Evolutionary conservation across 2,888 invertebrate genomes (phyloP), one percentile per base, ranked within the genome.

Genomic region (Flabesymbios commensalis): DNA sequence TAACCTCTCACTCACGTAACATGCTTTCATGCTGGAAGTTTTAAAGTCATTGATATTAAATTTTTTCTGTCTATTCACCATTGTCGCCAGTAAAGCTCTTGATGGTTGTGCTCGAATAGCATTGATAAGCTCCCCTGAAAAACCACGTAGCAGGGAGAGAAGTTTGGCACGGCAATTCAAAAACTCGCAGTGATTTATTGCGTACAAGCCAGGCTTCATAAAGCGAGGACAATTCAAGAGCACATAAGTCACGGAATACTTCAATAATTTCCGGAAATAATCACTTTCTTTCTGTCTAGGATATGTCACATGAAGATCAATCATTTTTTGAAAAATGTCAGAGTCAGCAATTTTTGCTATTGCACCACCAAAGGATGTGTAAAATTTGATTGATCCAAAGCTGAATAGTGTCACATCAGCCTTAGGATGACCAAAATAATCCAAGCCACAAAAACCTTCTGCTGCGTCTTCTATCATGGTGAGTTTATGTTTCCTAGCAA

Each of bases 351-450:
- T 68, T 70, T 81, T 81, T 1, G 76, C 78, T 26, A 83, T 72
- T 22, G 75, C 78, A 19, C 83, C 83, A 26, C 82, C 82, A 59
- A 83, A 79, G 1, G 80, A 73, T 1, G 83, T 82, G 52, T 64
- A 77, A 55, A 72, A 77, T 65, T 83, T 83, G 31, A 83, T 82
- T 22, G 78, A 70, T 7, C 83, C 83, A 66, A 83, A 83, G 69
- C 82, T 82, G 66, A 82, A 83, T 10, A 83, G 62, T 3, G 74
- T 58, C 1, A 83, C 42, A 61, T 83, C 82, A 14, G 78, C 70
- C 14, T 70, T 57, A 1, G 79, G 79, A 63, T 83, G 75, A 22
- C 83, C 80, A 1, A 79, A 52, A 19, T 71, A 58, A 7, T 64
- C 48, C n/a, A 66, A 61, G 4, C 81, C 83, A 58, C 73, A 72